These are phyloP conservation scores for Glossophaga mutica DNA, from an alignment of 2,797 vertebrate species.

Conservation along the genomic window DNA sequence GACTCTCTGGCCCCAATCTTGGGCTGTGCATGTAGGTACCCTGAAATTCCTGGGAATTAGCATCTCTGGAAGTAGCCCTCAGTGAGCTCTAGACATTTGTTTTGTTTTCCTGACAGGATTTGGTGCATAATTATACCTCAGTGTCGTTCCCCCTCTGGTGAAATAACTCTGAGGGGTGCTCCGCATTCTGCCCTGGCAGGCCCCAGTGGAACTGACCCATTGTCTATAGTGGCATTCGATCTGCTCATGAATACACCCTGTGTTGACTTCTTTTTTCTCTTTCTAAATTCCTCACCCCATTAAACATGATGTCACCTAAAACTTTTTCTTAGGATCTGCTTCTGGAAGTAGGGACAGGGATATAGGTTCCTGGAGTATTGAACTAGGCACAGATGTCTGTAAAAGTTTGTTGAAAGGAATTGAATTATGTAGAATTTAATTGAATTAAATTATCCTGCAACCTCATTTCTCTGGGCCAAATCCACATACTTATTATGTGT, in stretches of 20 bases:
- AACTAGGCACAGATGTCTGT: slow-evolving; percentile 7
- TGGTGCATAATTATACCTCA: not conserved
- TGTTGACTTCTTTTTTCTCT: not conserved
- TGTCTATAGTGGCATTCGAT: not conserved
- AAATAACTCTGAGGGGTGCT: not conserved
- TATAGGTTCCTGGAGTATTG: not conserved
- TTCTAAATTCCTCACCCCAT: not conserved
- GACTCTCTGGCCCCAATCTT: not conserved
- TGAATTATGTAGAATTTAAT: slow-evolving; percentile 63
- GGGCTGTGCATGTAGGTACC: not conserved
- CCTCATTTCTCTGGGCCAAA: slow-evolving; percentile 41
- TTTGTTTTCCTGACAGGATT: not conserved
- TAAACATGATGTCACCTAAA: not conserved
- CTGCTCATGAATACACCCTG: not conserved
- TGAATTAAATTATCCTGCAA: slow-evolving; percentile 54
- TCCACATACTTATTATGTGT: slow-evolving; percentile 41
- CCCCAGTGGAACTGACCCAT: accelerated
- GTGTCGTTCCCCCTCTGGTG: not conserved
- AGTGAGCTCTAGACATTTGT: not conserved
- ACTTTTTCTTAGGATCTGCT: not conserved
- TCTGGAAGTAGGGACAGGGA: not conserved
- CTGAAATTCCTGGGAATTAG: not conserved
- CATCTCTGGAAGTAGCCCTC: not conserved
- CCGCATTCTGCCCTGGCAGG: not conserved
- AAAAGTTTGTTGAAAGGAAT: slow-evolving; percentile 58